Evolutionary conservation across 2,888 invertebrate genomes (phyloP).

Genomic region (Monoplex corrugatus): DNA sequence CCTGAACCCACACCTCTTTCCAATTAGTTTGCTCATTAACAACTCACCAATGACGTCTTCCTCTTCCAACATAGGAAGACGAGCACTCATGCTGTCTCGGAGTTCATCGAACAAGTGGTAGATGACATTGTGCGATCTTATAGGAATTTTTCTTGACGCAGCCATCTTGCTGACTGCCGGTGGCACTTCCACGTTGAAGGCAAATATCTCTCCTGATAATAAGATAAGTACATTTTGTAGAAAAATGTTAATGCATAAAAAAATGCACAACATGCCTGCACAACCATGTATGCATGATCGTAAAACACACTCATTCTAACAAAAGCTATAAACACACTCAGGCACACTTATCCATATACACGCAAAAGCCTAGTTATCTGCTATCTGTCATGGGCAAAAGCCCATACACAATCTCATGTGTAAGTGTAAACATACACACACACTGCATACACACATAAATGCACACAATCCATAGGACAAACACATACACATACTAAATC

Average conservation of each 20-base stretch:
- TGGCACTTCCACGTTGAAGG: conserved; percentile 89
- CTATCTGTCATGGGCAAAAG: too few relatives aligned
- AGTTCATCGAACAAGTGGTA: conserved; percentile 95
- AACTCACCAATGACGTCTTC: conserved; percentile 89
- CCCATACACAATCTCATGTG: background rate
- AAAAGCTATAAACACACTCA: background rate
- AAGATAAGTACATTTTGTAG: background rate
- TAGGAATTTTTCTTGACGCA: conserved; percentile 83
- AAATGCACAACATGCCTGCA: background rate
- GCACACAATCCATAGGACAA: too few relatives aligned
- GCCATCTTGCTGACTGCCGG: conserved; percentile 83
- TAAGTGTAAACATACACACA: background rate
- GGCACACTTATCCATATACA: background rate
- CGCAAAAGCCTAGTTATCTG: background rate
- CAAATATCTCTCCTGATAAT: conserved; percentile 89
- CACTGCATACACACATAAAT: background rate
- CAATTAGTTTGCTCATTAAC: background rate
- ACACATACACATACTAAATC: background rate
- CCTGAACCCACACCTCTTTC: background rate
- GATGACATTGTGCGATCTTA: conserved; percentile 92
- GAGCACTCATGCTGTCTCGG: conserved; percentile 88
- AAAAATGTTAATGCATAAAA: background rate
- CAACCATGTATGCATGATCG: background rate
- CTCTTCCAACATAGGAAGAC: conserved; percentile 88
- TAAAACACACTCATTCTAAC: background rate